A percentile compares a stretch with the other conserved stretches of the same genome.
Evolutionary conservation across 2,113 vertebrate species (phyloP).

Genomic region (Aptenodytes forsteri): DNA sequence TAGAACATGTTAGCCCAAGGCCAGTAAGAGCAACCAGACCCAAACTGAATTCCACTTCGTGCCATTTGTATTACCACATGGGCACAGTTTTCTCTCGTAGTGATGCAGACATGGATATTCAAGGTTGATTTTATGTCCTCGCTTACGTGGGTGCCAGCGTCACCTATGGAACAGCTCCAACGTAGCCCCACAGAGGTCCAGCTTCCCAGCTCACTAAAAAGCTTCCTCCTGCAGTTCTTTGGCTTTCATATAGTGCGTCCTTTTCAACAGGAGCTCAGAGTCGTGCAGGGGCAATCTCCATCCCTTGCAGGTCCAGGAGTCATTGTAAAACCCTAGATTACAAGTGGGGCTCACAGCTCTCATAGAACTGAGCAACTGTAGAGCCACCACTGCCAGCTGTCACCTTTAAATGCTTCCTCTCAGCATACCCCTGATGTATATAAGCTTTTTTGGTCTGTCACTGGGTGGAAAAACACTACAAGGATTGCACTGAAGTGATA

Average conservation of each 20-base stretch:
- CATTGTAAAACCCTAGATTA: background rate
- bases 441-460: background rate
- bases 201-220: background rate
- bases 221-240: background rate
- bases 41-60: background rate
- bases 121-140: background rate
- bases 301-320: background rate
- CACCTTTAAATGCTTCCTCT: background rate
- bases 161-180: background rate
- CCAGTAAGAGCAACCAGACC: background rate
- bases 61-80: background rate
- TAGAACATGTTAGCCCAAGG: accelerated
- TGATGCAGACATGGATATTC: background rate
- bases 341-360: background rate
- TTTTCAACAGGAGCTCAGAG: background rate
- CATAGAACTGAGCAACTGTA: background rate
- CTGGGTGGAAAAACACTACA: background rate
- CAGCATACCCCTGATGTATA: background rate
- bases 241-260: background rate
- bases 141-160: background rate
- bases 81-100: background rate
- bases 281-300: background rate
- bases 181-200: accelerated
- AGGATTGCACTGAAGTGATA: background rate
- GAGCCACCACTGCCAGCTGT: background rate